Evolutionary conservation across 2,888 invertebrate genomes (phyloP), one percentile per base, ranked within the genome.

Genomic region (Spodoptera picta): DNA sequence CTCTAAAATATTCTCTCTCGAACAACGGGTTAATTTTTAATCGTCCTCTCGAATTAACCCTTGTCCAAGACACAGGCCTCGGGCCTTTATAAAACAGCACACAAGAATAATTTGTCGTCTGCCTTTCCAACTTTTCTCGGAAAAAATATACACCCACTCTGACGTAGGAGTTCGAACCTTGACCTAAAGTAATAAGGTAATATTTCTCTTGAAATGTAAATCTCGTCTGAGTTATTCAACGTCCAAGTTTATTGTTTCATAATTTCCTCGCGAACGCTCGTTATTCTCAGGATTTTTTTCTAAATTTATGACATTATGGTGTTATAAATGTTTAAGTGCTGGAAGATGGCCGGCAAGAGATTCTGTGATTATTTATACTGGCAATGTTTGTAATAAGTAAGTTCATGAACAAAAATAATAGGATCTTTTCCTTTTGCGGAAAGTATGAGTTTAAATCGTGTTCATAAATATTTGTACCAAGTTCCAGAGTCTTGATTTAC

Each of bases 161-260:
- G 24, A 0, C 46, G 4, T 27, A 65, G 11, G 4, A 71, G 23
- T 57, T 41, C 43, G 27, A 41, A 65, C 60, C 46, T 51, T 80
- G 24, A 11, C 0, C 0, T 3, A 4, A 7, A 27, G 19, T 6
- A 12, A 56, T 60, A 78, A 67, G 57, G 54, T 63, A 19, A 12
- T 47, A 51, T 74, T 72, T 69, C 14, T 5, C 19, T 55, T 64
- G 44, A 24, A 14, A n/a, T 47, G 3, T 9, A 56, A 56, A 14
- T 23, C 6, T 6, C 23, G 24, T 24, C 14, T 58, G 48, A 66
- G 64, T 77, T 69, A 73, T 79, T 66, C 69, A 60, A 57, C 51
- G 63, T 52, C 56, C 51, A 46, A 65, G 62, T 80, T 77, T 77
- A 77, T 71, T 80, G 75, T 78, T 78, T 69, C 58, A 78, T 72